Percentiles rank a stretch among this genome's conserved stretches.
These are phyloP conservation scores for Xenus cinereus DNA, from an alignment of 2,113 vertebrate genomes.

Conservation along the genomic window DNA sequence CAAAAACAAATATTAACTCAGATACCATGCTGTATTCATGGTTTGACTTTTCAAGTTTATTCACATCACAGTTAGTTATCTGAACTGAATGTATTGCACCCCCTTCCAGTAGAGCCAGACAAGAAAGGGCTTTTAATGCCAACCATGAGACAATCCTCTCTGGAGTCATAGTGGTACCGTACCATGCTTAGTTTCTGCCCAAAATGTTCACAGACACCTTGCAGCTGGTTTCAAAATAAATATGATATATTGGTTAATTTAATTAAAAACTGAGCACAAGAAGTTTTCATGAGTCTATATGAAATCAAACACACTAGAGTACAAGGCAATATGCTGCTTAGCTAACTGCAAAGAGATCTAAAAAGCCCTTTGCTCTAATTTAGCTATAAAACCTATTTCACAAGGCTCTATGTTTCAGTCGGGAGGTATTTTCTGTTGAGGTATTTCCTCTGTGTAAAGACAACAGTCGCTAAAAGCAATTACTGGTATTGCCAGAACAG, in stretches of 20 bases:
- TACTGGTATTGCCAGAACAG: neutral
- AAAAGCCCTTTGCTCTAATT: neutral
- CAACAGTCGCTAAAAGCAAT: neutral
- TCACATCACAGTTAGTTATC: neutral
- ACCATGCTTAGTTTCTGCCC: neutral
- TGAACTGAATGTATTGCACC: neutral
- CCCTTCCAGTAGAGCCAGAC: neutral
- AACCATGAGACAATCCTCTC: neutral
- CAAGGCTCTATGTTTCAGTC: neutral
- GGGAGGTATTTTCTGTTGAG: neutral
- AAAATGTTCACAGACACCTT: neutral
- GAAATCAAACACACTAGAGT: neutral
- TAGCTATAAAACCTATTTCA: neutral
- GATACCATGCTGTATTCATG: neutral
- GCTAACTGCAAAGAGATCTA: neutral
- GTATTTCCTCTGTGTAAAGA: neutral
- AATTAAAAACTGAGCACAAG: neutral
- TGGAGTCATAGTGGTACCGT: neutral
- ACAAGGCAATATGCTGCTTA: neutral
- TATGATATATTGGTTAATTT: neutral
- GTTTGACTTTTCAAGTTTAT: neutral
- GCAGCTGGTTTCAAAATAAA: neutral
- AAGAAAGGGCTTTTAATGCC: neutral
- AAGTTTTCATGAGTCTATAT: neutral
- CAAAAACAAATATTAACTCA: neutral